Conservation (phyloP, 2,797 vertebrate species). For the Anisognathus igniventris region DNA sequence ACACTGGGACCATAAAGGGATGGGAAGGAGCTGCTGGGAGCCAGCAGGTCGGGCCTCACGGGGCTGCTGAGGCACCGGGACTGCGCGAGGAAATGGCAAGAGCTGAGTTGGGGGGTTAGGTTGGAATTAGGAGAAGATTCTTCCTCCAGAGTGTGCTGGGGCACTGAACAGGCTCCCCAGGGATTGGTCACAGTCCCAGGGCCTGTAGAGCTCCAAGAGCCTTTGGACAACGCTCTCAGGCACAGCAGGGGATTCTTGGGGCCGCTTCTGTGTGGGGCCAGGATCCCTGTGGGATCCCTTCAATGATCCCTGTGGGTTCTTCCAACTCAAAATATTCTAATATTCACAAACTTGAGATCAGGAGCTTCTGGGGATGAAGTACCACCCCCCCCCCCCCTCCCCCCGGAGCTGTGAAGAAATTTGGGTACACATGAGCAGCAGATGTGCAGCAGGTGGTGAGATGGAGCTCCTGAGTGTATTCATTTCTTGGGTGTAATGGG, state of each 20-base stretch:
- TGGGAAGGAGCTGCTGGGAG: not conserved
- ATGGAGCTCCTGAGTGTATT: not conserved
- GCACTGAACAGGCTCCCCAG: not conserved
- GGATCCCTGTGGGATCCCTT: not conserved
- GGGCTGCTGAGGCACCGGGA: not conserved
- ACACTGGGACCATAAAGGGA: rapidly evolving
- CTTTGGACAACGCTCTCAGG: rapidly evolving
- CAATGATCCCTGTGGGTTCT: rapidly evolving
- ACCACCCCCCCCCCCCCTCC: too few species aligned
- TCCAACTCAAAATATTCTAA: not conserved
- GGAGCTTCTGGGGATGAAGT: not conserved
- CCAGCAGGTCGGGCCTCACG: rapidly evolving
- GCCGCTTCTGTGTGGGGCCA: not conserved
- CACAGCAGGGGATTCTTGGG: too few species aligned
- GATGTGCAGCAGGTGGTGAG: not conserved
- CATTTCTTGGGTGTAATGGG: rapidly evolving
- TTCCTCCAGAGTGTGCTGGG: not conserved
- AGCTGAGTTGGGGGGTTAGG: not conserved
- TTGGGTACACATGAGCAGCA: rapidly evolving
- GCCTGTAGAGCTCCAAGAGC: not conserved
- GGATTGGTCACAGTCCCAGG: not conserved
- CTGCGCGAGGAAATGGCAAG: not conserved
- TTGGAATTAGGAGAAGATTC: not conserved
- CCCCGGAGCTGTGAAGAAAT: not conserved
- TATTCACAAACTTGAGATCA: not conserved